These are phyloP conservation scores for Cynopterus sphinx DNA, from an alignment of 2,797 vertebrate species.

Conservation along the genomic window DNA sequence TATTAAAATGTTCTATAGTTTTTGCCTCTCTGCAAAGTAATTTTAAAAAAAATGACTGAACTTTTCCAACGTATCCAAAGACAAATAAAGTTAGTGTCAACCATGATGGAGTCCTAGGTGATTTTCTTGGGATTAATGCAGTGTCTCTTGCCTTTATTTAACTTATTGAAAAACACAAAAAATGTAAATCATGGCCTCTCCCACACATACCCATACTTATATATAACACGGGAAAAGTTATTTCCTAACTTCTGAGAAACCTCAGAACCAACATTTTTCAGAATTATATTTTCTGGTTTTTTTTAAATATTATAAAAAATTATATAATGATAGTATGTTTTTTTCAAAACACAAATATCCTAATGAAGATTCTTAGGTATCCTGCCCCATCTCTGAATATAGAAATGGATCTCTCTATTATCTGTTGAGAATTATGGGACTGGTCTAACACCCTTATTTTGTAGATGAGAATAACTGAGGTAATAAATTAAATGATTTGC, in stretches of 20 bases:
- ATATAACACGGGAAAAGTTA: neutral
- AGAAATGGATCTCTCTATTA: neutral
- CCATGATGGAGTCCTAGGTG: neutral
- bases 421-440: neutral
- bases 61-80: neutral
- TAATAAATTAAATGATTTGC: neutral
- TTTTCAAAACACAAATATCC: neutral
- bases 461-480: neutral
- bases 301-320: conserved; percentile 13
- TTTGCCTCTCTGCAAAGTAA: conserved; percentile 35
- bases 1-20: neutral
- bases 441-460: neutral
- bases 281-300: neutral
- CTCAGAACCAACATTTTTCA: neutral
- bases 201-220: neutral
- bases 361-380: neutral
- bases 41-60: neutral
- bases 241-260: neutral
- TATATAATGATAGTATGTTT: neutral
- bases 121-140: neutral
- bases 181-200: neutral
- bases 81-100: neutral
- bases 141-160: neutral
- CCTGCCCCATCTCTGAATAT: neutral
- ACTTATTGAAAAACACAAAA: neutral